A percentile compares a stretch with the other conserved stretches of the same genome.
Conservation (phyloP, 2,888 invertebrate species). For the Folsomia manolachei region DNA sequence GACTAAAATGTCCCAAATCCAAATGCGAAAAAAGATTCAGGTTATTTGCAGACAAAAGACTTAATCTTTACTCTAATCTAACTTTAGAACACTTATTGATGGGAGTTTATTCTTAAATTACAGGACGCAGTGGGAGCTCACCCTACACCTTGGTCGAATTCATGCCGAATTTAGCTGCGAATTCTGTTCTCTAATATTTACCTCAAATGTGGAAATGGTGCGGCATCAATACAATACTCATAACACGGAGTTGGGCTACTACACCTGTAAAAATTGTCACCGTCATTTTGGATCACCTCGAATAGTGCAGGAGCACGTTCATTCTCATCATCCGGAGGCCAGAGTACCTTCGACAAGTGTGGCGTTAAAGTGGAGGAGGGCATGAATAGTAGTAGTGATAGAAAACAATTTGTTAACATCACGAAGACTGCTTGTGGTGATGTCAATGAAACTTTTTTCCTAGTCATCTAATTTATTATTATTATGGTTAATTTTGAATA, state of each 20-base stretch:
- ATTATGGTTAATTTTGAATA: background rate
- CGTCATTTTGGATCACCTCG: background rate
- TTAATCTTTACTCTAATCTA: too few relatives aligned
- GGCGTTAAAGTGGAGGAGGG: background rate
- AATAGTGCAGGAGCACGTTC: conserved; percentile 1
- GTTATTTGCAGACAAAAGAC: too few relatives aligned
- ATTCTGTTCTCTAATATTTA: background rate
- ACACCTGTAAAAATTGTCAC: background rate
- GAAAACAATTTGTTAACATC: too few relatives aligned
- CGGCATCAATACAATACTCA: background rate
- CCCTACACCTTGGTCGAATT: background rate
- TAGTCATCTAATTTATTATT: background rate
- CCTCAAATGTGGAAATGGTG: background rate
- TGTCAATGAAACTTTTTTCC: too few relatives aligned
- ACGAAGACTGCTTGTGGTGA: too few relatives aligned
- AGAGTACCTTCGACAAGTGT: background rate
- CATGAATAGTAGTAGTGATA: background rate
- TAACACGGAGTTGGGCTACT: background rate
- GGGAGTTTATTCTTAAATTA: background rate
- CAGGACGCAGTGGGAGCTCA: background rate
- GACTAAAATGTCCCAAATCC: background rate
- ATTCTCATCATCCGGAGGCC: background rate
- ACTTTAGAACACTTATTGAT: too few relatives aligned
- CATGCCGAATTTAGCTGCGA: background rate
- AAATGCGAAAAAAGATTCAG: background rate